These are phyloP conservation scores for Grallaria varia DNA, from an alignment of 2,113 vertebrate genomes.

Conservation along the genomic window DNA sequence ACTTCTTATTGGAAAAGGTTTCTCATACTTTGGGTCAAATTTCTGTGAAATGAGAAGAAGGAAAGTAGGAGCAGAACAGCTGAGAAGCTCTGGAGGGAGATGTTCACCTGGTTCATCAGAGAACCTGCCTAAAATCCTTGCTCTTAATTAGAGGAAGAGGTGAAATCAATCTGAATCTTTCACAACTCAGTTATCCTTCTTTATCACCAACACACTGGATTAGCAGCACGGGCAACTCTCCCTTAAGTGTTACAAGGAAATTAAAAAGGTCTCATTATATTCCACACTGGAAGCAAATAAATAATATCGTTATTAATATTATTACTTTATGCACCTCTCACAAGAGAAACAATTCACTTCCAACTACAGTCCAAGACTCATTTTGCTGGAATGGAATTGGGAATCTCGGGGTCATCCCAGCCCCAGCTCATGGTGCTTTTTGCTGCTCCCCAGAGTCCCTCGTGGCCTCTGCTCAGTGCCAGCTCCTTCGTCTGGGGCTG, in stretches of 20 bases:
- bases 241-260: background rate
- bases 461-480: background rate
- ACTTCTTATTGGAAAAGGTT: background rate
- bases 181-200: background rate
- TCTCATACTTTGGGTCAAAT: background rate
- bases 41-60: background rate
- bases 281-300: background rate
- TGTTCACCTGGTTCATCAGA: background rate
- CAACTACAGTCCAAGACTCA: background rate
- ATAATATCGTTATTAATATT: background rate
- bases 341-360: background rate
- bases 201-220: background rate
- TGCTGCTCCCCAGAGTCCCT: background rate
- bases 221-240: background rate
- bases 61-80: background rate
- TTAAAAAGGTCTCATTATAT: background rate
- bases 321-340: background rate
- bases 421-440: background rate
- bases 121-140: background rate
- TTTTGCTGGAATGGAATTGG: background rate
- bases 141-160: background rate
- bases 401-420: background rate
- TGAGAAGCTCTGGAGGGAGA: background rate
- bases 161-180: background rate
- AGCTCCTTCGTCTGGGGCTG: background rate